phyloP scores from a whole-genome alignment of 2,797 vertebrate genomes.

The Pempheris klunzingeri region DNA sequence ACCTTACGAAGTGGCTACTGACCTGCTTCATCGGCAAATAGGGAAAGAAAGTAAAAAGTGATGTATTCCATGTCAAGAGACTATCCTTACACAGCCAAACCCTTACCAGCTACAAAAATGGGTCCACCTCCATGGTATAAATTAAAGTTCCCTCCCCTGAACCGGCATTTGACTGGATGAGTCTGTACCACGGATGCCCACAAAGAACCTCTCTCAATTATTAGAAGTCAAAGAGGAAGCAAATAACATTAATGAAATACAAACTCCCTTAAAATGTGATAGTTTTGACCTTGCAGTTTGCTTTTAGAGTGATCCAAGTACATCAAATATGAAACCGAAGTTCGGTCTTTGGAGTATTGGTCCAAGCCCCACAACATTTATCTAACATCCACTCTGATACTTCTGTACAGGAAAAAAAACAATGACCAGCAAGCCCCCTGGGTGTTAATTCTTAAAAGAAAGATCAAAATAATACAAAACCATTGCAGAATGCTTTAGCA shows the following conservation, averaged over 20 bases:
- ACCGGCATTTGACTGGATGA: slow-evolving; percentile 46
- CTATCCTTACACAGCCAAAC: slow-evolving; percentile 43
- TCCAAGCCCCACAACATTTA: slow-evolving; percentile 72
- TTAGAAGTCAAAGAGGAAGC: slow-evolving; percentile 49
- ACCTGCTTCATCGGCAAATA: slow-evolving; percentile 36
- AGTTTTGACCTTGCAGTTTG: slow-evolving; percentile 58
- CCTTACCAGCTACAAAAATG: slow-evolving; percentile 8
- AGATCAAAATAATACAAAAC: slow-evolving; percentile 54
- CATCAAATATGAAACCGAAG: slow-evolving; percentile 64
- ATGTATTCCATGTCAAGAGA: slow-evolving; percentile 32
- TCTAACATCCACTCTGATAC: slow-evolving; percentile 72
- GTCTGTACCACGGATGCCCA: slow-evolving; percentile 41
- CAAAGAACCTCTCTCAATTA: slow-evolving; percentile 42
- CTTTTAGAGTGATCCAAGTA: slow-evolving; percentile 59
- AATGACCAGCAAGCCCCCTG: slow-evolving; percentile 53
- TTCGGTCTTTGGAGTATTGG: slow-evolving; percentile 74
- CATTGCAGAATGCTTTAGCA: slow-evolving; percentile 59
- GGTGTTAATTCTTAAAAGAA: slow-evolving; percentile 66
- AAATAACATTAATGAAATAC: slow-evolving; percentile 57
- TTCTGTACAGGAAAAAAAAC: slow-evolving; percentile 69
- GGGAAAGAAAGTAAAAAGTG: slow-evolving; percentile 26
- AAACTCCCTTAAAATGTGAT: slow-evolving; percentile 58
- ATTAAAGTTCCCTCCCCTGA: slow-evolving; percentile 23
- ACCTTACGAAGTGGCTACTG: slow-evolving; percentile 38
- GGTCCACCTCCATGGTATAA: slow-evolving; percentile 28